Base-by-base conservation (phyloP, 2,113 vertebrate species). In the Muntiacus muntjak region DNA sequence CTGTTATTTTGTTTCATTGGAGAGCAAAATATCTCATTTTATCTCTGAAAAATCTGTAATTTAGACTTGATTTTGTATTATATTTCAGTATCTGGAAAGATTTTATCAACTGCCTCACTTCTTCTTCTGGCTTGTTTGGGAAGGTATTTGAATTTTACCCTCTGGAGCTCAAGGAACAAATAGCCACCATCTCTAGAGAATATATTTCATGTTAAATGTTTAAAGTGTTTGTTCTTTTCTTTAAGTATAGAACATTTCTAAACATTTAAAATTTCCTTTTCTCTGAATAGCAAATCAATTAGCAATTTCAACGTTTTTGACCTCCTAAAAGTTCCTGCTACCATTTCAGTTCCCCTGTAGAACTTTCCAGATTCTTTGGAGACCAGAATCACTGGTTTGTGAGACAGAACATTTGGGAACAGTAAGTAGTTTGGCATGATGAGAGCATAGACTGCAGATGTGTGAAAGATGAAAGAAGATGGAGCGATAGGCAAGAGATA, bases 181-280 rank as follows among this genome's bases (percentile, higher is more conserved):
- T 45, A 16, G 12, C 55, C 86, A 33, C 60, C 28, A 33, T 91
- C 54, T 94, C 67, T 25, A 88, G 93, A 57, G 3, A 95, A 74
- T 81, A 58, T 47, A 52, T 89, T 85, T 90, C 62, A 78, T 57
- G 4, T 89, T 86, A 79, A 82, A 52, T 94, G 15, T 89, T 91
- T 89, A n/a, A 89, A 92, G 45, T 93, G 25, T n/a, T 97, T 93
- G 9, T 84, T 91, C 23, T 71, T 93, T 95, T 74, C 26, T 25
- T 87, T 52, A 79, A 94, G 55, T 50, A 91, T 91, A 93, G 92
- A 43, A 67, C 85, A 86, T 89, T 89, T 95, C 54, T 11, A 93
- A 91, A 87, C 33, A 87, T 40, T 78, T 89, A 71, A 43, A 33
- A 33, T 52, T 88, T 92, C 43, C 67, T 92, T 16, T 4, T 40